Base-by-base conservation (phyloP, 2,113 vertebrate species). In the Ramphastos sulfuratus region DNA sequence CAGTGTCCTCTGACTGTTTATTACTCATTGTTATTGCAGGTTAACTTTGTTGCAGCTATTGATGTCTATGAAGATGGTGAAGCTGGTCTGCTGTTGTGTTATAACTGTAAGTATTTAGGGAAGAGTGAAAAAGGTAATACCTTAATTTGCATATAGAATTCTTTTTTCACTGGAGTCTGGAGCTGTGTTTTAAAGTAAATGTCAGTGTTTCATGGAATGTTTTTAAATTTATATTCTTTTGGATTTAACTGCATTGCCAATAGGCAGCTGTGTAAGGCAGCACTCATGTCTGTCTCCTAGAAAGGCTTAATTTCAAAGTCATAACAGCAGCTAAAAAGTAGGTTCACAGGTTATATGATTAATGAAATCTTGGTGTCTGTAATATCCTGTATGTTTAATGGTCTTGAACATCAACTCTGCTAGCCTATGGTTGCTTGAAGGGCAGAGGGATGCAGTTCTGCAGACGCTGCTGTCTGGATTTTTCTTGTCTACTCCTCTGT, bases 1-100 rank as follows among this genome's bases (percentile, higher is more conserved):
- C 39, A 4, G 13, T 76, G 44, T 90, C 71, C 60, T 87, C 81
- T 79, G n/a, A 78, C 65, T 82, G 73, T 81, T 87, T 84, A 69
- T 89, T 90, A 84, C 73, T 87, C 83, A 1, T 97, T 98, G 52
- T 95, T 94, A 93, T 98, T 97, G 91, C 98, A 99, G 99, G 99
- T 99, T 95, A 98, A 99, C 97, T 99, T 99, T 91, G 99, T 99
- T 91, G 98, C 99, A 89, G 99, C 99, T 97, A 99, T 99, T 97
- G 99, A 99, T 93, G 98, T 99, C 46, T 99, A 99, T 56, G 99
- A 99, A 98, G 99, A 99, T n/a, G 99, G 99, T n/a, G 99, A 99
- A 88, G 99, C 99, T 5, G 99, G 99, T 70, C 97, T 99, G 42
- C 97, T 99, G 66, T 91, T 99, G 90, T 99, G 99, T 94, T 99